Evolutionary conservation across 1,140 invertebrate genomes (phyloP), one percentile per base, ranked within the genome.

Genomic region (Scaptomyza hsui): DNA sequence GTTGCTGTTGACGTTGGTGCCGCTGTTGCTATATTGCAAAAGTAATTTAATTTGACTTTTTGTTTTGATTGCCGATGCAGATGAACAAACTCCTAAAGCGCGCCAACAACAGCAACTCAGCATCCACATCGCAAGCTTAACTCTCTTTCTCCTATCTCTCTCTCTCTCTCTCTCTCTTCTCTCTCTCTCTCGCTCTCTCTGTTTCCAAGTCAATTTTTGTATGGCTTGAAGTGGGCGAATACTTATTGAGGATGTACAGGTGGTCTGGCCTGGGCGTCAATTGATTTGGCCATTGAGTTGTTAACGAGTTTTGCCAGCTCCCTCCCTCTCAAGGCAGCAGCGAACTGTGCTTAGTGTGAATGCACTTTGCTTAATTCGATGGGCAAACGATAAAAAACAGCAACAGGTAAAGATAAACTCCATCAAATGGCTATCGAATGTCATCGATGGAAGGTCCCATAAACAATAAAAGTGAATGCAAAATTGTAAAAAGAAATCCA

Each of bases 41-140:
- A 76, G 72, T 85, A 86, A 85, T 85, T 85, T 61, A 85, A 85
- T 85, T 85, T 85, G 80, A 79, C 62, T 79, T 79, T 83, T 83
- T 85, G 62, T 67, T 53, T 67, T 72, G 61, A 13, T 5, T 26
- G 41, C 2, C 45, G 24, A 29, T 42, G 26, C 6, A 24, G 16
- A 29, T 61, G 62, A 55, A n/a, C 51, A 16, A 13, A 37, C 32
- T 29, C 24, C 6, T 24, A 55, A 18, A 32, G 29, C 10, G 29
- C 10, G 10, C 10, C 63, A 59, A 18, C 32, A 55, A 16, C 60
- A 32, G 19, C 16, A 32, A 29, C 48, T 15, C 26, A n/a, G 9
- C 19, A 32, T 16, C 13, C 7, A 13, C 7, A 21, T 0, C 5
- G 19, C n/a, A 56, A 52, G 29, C 9, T 52, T 16, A 19, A 37